These are phyloP conservation scores for Troides helena DNA, from an alignment of 2,888 invertebrate species.

Conservation along the genomic window DNA sequence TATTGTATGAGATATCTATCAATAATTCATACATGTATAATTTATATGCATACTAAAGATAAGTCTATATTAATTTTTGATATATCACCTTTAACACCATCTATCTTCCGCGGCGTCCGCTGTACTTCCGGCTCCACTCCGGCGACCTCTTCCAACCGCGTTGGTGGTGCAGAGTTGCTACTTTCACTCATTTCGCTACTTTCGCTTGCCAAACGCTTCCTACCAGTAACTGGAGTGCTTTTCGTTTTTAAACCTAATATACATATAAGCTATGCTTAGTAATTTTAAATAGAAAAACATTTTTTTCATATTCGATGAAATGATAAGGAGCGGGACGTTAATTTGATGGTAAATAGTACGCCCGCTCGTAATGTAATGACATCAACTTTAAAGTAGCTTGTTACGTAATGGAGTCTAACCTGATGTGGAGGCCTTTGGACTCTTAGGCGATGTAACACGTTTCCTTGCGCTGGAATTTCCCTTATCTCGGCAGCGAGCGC, in stretches of 20 bases:
- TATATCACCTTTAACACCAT: slow-evolving; percentile 67
- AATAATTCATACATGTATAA: not conserved
- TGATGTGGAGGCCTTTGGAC: slow-evolving; percentile 76
- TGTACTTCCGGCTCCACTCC: slow-evolving; percentile 79
- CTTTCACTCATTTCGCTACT: slow-evolving; percentile 72
- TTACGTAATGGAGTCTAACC: slow-evolving; percentile 41
- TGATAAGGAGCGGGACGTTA: too few relatives aligned
- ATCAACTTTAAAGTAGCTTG: too few relatives aligned
- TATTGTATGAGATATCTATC: too few relatives aligned
- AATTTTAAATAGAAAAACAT: not conserved
- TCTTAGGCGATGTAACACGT: slow-evolving; percentile 68
- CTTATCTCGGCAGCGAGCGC: slow-evolving; percentile 68
- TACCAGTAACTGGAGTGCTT: slow-evolving; percentile 42
- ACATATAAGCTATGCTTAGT: not conserved
- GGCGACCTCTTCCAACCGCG: slow-evolving; percentile 65
- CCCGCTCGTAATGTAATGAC: too few relatives aligned
- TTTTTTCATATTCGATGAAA: too few relatives aligned
- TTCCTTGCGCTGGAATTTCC: slow-evolving; percentile 63
- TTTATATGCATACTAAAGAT: not conserved
- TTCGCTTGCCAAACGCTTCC: slow-evolving; percentile 67
- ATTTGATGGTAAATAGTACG: too few relatives aligned
- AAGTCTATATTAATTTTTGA: not conserved
- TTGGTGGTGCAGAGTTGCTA: slow-evolving; percentile 66
- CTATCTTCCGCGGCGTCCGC: slow-evolving; percentile 72
- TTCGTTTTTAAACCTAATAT: slow-evolving; percentile 53